These are phyloP conservation scores for Colletes gigas DNA, from an alignment of 1,140 invertebrate species.

Conservation along the genomic window DNA sequence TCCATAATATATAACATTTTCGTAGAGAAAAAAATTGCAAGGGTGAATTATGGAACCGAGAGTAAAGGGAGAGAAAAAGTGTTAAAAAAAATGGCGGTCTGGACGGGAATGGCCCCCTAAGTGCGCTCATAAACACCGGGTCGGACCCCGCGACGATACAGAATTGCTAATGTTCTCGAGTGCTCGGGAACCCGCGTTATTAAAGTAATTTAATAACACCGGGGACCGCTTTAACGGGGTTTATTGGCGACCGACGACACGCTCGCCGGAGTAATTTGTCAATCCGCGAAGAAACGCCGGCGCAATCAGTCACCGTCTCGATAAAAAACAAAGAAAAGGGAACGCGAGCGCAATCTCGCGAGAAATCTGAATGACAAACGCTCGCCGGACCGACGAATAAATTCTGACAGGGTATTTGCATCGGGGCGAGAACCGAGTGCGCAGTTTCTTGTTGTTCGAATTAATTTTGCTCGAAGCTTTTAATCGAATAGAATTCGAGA, in stretches of 20 bases:
- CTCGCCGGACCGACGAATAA: not conserved
- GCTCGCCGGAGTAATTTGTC: not conserved
- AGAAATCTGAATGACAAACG: not conserved
- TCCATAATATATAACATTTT: too few species aligned
- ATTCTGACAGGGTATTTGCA: not conserved
- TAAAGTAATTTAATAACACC: not conserved
- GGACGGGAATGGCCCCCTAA: not conserved
- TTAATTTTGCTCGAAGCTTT: not conserved
- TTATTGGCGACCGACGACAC: not conserved
- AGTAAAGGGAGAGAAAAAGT: too few species aligned
- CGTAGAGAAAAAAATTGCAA: too few species aligned
- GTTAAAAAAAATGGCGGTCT: too few species aligned
- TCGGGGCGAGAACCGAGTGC: too few species aligned
- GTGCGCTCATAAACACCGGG: not conserved
- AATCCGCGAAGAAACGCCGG: not conserved
- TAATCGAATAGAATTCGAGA: too few species aligned
- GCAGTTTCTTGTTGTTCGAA: too few species aligned
- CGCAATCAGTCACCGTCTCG: not conserved
- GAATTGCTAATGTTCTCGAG: not conserved
- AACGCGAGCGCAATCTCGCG: not conserved
- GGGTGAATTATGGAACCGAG: too few species aligned
- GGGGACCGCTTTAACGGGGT: not conserved
- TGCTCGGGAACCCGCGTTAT: not conserved
- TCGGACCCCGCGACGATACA: not conserved
- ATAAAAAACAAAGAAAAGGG: not conserved